Percentiles rank a stretch among this genome's conserved stretches.
Evolutionary conservation across 2,888 invertebrate genomes (phyloP).

Genomic region (Epirrhoe tristata): DNA sequence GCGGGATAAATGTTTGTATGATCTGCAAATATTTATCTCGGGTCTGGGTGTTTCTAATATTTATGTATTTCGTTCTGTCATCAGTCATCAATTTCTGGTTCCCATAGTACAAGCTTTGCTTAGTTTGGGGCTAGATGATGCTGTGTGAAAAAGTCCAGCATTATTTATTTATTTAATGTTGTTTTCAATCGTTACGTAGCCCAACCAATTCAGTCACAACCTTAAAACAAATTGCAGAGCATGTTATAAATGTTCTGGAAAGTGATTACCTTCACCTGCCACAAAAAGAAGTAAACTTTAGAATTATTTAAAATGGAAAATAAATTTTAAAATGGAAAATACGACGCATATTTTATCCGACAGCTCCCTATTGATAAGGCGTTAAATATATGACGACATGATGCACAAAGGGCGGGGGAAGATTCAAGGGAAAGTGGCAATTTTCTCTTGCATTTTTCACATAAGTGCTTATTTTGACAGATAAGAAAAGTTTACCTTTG

Average conservation of each 20-base stretch:
- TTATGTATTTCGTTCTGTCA: no score
- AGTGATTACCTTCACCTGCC: neutral
- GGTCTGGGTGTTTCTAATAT: no score
- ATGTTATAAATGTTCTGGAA: neutral
- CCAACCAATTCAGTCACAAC: no score
- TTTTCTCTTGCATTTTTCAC: conserved; percentile 64
- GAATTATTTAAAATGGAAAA: conserved; percentile 1
- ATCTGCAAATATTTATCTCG: no score
- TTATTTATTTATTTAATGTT: no score
- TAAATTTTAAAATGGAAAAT: conserved; percentile 29
- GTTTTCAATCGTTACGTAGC: no score
- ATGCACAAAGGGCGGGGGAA: conserved; percentile 64
- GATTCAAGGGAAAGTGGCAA: conserved; percentile 75
- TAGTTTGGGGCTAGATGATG: no score
- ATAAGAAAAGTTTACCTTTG: conserved; percentile 43
- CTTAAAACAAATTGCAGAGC: no score
- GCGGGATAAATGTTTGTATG: no score
- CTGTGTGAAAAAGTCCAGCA: no score
- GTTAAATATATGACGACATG: conserved; percentile 66
- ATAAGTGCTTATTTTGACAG: conserved; percentile 47
- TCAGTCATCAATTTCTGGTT: no score
- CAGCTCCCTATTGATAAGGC: conserved; percentile 48
- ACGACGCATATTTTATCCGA: conserved; percentile 39
- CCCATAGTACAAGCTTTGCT: no score
- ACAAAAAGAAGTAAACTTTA: conserved; percentile 2